A percentile compares a stretch with the other conserved stretches of the same genome.
These are phyloP conservation scores for Zeugodacus cucurbitae DNA, from an alignment of 1,140 invertebrate genomes.

Conservation along the genomic window DNA sequence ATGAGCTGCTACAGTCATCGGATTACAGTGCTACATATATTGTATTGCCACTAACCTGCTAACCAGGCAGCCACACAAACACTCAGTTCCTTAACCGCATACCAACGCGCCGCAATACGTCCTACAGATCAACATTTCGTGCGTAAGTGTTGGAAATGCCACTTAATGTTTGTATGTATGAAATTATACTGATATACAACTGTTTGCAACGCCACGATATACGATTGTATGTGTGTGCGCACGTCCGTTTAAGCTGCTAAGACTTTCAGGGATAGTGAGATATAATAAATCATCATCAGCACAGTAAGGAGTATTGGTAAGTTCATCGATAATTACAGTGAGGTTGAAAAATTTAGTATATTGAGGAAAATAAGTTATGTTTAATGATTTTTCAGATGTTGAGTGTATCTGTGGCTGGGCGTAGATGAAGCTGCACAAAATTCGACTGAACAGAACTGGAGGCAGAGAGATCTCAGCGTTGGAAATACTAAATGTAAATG, in stretches of 20 bases:
- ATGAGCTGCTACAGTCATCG: background rate
- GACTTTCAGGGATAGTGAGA: background rate
- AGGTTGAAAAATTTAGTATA: background rate
- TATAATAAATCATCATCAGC: slow-evolving; percentile 23
- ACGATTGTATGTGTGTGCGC: background rate
- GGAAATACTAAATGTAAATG: too few species aligned
- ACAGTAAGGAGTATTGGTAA: background rate
- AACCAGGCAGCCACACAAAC: background rate
- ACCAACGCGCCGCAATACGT: background rate
- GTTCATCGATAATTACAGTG: background rate
- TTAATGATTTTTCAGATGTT: too few species aligned
- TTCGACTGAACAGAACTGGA: too few species aligned
- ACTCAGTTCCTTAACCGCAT: background rate
- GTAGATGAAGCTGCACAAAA: too few species aligned
- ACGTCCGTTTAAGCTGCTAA: background rate
- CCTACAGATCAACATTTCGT: background rate
- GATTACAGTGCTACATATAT: background rate
- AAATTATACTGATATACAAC: background rate
- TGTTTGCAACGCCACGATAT: background rate
- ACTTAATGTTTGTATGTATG: background rate
- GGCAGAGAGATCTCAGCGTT: too few species aligned
- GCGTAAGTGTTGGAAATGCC: background rate
- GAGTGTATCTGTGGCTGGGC: too few species aligned
- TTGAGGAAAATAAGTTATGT: background rate
- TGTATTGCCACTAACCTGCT: background rate